A percentile compares a stretch with the other conserved stretches of the same genome.
These are phyloP conservation scores for Drepanosiphum platanoidis DNA, from an alignment of 2,888 invertebrate species.

Conservation along the genomic window DNA sequence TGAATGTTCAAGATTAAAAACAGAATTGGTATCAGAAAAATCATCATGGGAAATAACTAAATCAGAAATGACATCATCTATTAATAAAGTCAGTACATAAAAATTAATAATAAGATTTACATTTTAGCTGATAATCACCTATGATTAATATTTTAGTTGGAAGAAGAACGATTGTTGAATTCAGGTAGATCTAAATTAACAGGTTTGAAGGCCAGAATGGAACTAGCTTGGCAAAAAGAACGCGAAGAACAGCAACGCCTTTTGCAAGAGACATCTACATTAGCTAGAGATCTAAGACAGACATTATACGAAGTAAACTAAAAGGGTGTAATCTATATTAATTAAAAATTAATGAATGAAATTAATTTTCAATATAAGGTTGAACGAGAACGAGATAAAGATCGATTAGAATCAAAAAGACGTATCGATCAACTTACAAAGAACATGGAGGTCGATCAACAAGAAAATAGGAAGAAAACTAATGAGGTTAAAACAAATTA, in stretches of 20 bases:
- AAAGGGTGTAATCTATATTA: background rate
- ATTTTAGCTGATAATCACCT: background rate
- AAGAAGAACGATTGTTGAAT: slow-evolving; percentile 85
- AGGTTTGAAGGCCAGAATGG: slow-evolving; percentile 86
- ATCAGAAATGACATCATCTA: slow-evolving; percentile 87
- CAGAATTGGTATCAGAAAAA: slow-evolving; percentile 88
- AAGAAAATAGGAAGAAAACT: slow-evolving; percentile 86
- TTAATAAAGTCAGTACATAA: slow-evolving; percentile 75
- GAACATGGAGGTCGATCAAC: slow-evolving; percentile 87
- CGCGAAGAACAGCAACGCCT: slow-evolving; percentile 90
- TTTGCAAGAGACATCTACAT: slow-evolving; percentile 87
- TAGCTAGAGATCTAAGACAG: slow-evolving; percentile 87
- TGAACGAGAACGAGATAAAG: slow-evolving; percentile 89
- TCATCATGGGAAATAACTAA: slow-evolving; percentile 86
- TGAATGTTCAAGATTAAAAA: slow-evolving; percentile 84
- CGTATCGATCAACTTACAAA: slow-evolving; percentile 86
- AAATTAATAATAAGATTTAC: background rate
- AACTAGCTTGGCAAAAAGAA: slow-evolving; percentile 93
- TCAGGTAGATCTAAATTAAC: slow-evolving; percentile 87
- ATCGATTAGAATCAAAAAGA: slow-evolving; percentile 85
- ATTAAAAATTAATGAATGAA: background rate
- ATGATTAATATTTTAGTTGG: slow-evolving; percentile 71
- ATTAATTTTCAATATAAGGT: slow-evolving; percentile 70
- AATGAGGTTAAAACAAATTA: slow-evolving; percentile 68
- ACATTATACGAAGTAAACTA: slow-evolving; percentile 79